Evolutionary conservation across 1,140 invertebrate genomes (phyloP), one percentile per base, ranked within the genome.

Genomic region (Cotesia vestalis): DNA sequence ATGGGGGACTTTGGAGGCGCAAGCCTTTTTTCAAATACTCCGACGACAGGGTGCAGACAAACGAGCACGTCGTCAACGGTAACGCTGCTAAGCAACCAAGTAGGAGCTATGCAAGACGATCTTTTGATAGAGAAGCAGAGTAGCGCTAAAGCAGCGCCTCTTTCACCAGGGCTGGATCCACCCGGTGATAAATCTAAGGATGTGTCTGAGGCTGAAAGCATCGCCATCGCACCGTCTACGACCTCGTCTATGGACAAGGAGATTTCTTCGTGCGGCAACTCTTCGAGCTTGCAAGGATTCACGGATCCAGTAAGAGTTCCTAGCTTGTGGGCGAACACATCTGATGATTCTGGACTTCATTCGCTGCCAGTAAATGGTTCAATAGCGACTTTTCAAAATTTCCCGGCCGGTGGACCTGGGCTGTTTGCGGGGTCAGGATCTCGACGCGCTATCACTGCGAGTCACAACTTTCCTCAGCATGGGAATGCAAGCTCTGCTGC

Each of bases 401-500:
- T 86, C 51, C 86, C 86, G 1, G 63, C 77, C 51, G 78, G 80
- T n/a, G 83, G 81, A 17, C 79, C 80, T 6, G 83, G 82, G 2
- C 57, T 84, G 0, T 82, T 83, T 67, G 78, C 83, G 3, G 77
- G 76, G 1, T 80, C 79, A 2, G 85, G 86, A 17, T 82, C 86
- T 6, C 87, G 91, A 55, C 85, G 91, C 64, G 91, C 91, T 8
- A 92, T 92, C 63, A 93, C 91, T 2, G 91, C 90, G 17, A 90
- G 89, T 77, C 91, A 92, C 76, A 91, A 91, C 83, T 91, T 92
- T 77, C 87, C 89, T 9, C 89, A 89, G 72, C 88, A 88, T 69
- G 76, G 77, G 3, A 72, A 38, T 46, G n/a, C 74, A 69, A 8
- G 75, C 4, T 73, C 80, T 0, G 75, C 76, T 1, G 75, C 75